Evolutionary conservation across 1,140 invertebrate genomes (phyloP), one percentile per base, ranked within the genome.

Genomic region (Protaetia brevitarsis): DNA sequence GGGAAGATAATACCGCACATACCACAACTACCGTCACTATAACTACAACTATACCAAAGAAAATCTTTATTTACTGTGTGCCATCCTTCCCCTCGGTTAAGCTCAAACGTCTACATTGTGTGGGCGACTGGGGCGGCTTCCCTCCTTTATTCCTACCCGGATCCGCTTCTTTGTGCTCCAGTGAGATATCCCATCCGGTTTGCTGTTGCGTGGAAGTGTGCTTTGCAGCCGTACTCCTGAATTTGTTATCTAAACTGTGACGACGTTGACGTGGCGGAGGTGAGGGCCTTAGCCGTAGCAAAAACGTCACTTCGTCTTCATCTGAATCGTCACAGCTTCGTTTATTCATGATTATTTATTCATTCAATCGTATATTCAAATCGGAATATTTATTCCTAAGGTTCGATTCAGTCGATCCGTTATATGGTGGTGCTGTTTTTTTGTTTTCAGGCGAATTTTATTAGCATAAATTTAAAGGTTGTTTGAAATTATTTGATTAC

Each of bases 281-380:
- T 11, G 66, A 65, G 13, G 66, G 66, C 23, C 59, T 31, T 28
- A 68, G 28, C 10, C 66, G 63, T 10, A 68, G 21, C 7, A 68
- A 41, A 34, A 68, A 68, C n/a, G 66, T 68, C 7, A 68, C 63
- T 26, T 68, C 66, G 29, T 68, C 66, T 56, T 68, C 79, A 29
- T 59, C 57, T 13, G 26, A 8, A 51, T 51, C 41, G 41, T 51
- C 41, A 19, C 41, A 51, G 19, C 19, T 51, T 51, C 16, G 41
- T 23, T 51, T 51, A 26, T 51, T 51, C 41, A 51, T 51, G 21
- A 8, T 51, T 21, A 10, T 11, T 19, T 23, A 51, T 51, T 51
- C 41, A 51, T 23, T 51, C 41, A 51, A 51, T 51, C n/a, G n/a
- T n/a, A n/a, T n/a, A n/a, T n/a, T n/a, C n/a, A n/a, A n/a, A n/a